Base-by-base conservation (phyloP, 2,888 invertebrate genomes). In the Torymus tubicola region DNA sequence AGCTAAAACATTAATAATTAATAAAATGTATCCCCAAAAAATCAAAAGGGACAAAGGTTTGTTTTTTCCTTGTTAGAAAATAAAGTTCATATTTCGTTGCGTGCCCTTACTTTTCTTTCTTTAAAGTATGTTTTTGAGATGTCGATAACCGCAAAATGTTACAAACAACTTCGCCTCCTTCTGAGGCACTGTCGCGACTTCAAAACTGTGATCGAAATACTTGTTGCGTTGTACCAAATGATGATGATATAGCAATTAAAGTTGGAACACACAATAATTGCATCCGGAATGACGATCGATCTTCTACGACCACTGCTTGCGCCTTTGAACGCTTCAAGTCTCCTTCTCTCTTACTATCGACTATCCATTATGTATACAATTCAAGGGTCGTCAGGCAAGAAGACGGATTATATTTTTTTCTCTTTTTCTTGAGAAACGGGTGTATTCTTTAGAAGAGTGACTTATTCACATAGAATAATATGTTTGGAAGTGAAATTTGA, bases 181-280 rank as follows among this genome's bases (percentile, higher is more conserved):
- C 18, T 31, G 31, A 13, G 13, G 2, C 55, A 8, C 31, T 21
- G 50, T 42, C 42, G 14, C 61, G 16, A 42, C 18, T 24, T 16
- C 2, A 31, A n/a, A 63, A 70, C 57, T 73, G 53, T 11, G 69
- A 81, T 81, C 63, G 64, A 64, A 63, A 75, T 78, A 81, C 81
- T 81, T 81, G 78, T 78, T 78, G 81, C 81, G 52, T 31, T 31
- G 31, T 31, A 31, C 42, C 55, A 70, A 81, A 78, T 75, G 74
- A 81, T 67, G 73, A 79, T 68, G 81, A 78, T 74, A 70, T 71
- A 71, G 70, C 70, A 57, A 78, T 81, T 81, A 75, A 81, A 75
- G 78, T 81, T 81, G 12, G 69, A 77, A 65, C 58, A 67, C 65
- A 55, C 78, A 53, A 80, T 80, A 80, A 80, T 80, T 80, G 75